A percentile compares a stretch with the other conserved stretches of the same genome.
These are phyloP conservation scores for Gallinago paraguaiae DNA, from an alignment of 2,113 vertebrate species.

Conservation along the genomic window DNA sequence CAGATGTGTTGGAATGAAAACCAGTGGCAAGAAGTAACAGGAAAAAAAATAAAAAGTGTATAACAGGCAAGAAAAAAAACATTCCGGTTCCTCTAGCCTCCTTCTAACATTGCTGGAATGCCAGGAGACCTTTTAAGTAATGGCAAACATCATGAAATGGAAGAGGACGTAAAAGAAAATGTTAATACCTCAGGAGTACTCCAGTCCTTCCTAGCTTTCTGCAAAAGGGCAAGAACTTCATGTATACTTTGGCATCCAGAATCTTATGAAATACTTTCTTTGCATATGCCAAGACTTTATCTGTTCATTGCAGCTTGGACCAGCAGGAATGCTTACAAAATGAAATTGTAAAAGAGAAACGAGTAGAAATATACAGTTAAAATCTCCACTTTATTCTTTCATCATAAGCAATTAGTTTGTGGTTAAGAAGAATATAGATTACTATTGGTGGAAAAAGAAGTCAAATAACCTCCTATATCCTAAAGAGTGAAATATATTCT, in stretches of 20 bases:
- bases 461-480: neutral
- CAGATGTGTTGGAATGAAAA: neutral
- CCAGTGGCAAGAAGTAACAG: neutral
- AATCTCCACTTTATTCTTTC: neutral
- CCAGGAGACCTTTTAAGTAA: slow-evolving; percentile 1
- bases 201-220: neutral
- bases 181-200: slow-evolving; percentile 12
- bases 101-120: slow-evolving; percentile 9
- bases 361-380: neutral
- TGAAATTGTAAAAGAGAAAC: neutral
- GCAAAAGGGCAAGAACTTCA: neutral
- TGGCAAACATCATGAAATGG: slow-evolving; percentile 24
- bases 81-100: neutral
- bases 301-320: neutral
- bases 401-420: neutral
- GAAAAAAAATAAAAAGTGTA: neutral
- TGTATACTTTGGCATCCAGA: slow-evolving; percentile 38
- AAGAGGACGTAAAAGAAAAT: slow-evolving; percentile 6
- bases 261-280: slow-evolving; percentile 27
- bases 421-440: neutral
- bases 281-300: neutral
- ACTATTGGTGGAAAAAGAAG: neutral
- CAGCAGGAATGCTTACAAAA: neutral
- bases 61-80: neutral
- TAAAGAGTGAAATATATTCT: neutral